Percentiles rank a stretch among this genome's conserved stretches.
Conservation (phyloP, 2,888 invertebrate genomes). For the Lochmaea capreae region DNA sequence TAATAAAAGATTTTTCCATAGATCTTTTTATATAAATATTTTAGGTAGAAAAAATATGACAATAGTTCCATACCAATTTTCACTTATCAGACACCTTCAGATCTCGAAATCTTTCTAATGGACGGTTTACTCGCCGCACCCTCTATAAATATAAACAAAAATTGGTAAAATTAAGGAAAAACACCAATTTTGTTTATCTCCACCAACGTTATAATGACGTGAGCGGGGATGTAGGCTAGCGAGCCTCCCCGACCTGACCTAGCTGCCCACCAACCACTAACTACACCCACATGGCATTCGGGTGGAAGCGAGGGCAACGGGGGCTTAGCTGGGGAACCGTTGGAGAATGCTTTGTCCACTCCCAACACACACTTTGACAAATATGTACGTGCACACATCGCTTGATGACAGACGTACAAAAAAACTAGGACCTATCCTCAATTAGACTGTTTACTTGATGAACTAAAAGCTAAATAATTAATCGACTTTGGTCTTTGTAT, state of each 20-base stretch:
- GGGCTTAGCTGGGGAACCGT: slow-evolving; percentile 8
- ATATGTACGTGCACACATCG: slow-evolving; percentile 15
- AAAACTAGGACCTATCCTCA: not conserved
- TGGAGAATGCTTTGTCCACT: slow-evolving; percentile 16
- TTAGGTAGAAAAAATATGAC: no score
- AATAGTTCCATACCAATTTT: no score
- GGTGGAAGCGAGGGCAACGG: not conserved
- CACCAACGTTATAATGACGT: slow-evolving; percentile 10
- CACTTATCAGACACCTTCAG: no score
- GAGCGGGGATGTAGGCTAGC: slow-evolving; percentile 27
- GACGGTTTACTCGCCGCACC: no score
- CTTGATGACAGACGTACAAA: slow-evolving; percentile 2
- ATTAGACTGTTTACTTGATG: not conserved
- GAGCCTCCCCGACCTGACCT: slow-evolving; percentile 16
- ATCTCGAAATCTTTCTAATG: no score
- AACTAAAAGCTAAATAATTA: not conserved
- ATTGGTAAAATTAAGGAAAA: not conserved
- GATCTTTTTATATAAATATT: no score
- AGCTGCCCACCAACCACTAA: slow-evolving; percentile 17
- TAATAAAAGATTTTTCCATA: no score
- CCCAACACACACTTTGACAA: slow-evolving; percentile 12
- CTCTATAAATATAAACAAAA: not conserved
- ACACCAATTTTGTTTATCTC: slow-evolving; percentile 3
- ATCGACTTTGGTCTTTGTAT: not conserved
- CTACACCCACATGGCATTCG: slow-evolving; percentile 20